Conservation (phyloP, 1,140 invertebrate species). For the Brachionus asplanchnoidis region DNA sequence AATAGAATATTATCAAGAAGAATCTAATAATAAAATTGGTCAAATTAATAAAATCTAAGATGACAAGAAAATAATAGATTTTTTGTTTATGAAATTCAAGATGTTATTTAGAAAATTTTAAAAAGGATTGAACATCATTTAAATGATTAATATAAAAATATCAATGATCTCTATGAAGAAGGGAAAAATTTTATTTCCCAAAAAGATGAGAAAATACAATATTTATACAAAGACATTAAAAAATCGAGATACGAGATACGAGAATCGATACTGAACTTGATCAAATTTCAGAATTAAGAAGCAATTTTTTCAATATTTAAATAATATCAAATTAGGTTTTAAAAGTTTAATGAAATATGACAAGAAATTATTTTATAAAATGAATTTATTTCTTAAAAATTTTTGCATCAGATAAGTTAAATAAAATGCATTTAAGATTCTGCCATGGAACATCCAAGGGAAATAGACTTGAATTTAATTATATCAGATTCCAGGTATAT, state of each 20-base stretch:
- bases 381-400: background rate
- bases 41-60: background rate
- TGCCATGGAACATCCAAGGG: background rate
- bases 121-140: background rate
- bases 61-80: background rate
- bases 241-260: background rate
- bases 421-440: background rate
- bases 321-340: background rate
- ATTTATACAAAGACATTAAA: background rate
- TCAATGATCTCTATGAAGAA: background rate
- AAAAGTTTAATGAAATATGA: no score
- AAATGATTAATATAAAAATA: background rate
- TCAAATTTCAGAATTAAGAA: background rate
- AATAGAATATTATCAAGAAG: background rate
- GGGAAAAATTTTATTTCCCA: background rate
- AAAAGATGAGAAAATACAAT: background rate
- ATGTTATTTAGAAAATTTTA: background rate
- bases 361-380: no score
- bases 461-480: background rate
- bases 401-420: background rate
- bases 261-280: background rate
- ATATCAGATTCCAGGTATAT: background rate
- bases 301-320: background rate
- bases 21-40: background rate
- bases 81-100: background rate